Base-by-base conservation (phyloP, 2,888 invertebrate species). In the Noctua janthe region DNA sequence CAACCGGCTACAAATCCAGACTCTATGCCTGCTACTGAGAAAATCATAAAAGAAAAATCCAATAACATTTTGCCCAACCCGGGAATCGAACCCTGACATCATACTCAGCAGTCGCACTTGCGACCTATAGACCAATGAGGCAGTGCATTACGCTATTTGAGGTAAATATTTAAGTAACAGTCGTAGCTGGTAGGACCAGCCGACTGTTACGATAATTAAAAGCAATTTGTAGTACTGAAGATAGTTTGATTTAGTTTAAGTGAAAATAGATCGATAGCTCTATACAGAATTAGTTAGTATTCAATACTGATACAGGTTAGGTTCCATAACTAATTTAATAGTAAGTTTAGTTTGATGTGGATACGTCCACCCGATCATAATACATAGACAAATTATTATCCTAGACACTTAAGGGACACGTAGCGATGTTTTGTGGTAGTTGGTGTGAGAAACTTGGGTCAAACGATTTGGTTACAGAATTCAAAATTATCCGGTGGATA, bases 121-220 rank as follows among this genome's bases (percentile, higher is more conserved):
- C 10, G 8, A 17, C 29, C 29, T 35, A 8, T 64, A 35, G 8
- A 64, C 64, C 3, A 64, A 8, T 0, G 8, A 35, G 64, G 17
- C 35, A 35, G 35, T 35, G 17, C 8, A 20, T 80, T 75, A 75
- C 87, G 51, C 75, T 62, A 77, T 86, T 70, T 29, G 5, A 71
- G n/a, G 49, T 83, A 73, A 76, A 79, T 86, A 83, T 83, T 75
- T 83, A 35, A 85, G 35, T 72, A 72, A 69, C 67, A 71, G 47
- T 35, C 69, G 49, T 51, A 62, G 8, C 8, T 43, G 10, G 23
- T n/a, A n/a, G n/a, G n/a, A n/a, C n/a, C n/a, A n/a, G n/a, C n/a
- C n/a, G n/a, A n/a, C n/a, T n/a, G n/a, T n/a, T n/a, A 20, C 47
- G 64, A 43, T 87, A 54, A 80, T 77, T 87, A 76, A 78, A 71